Base-by-base conservation (phyloP, 2,113 vertebrate genomes). In the zebrafish (Danio rerio) region DNA sequence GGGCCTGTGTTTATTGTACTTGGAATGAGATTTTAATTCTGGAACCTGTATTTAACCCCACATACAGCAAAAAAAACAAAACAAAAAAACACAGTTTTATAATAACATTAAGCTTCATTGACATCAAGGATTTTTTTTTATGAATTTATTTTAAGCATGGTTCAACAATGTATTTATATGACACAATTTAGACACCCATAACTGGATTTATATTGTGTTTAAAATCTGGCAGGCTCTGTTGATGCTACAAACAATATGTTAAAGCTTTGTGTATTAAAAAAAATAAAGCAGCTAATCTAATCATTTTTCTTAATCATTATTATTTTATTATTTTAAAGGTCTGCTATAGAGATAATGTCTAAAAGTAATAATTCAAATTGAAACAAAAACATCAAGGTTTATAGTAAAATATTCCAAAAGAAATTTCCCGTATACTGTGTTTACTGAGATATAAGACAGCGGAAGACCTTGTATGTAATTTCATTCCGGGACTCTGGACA, bases 1-100 rank as follows among this genome's bases (percentile, higher is more conserved):
- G 9, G 76, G 61, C 76, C 61, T 66, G 59, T 13, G 49, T 79
- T 77, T 78, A 43, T 66, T 45, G 61, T n/a, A 45, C 76, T 66
- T 80, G 42, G 11, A 59, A n/a, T 58, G 16, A n/a, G 20, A 61
- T 40, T 58, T 73, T 65, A 47, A 83, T 40, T n/a, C n/a, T 78
- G 55, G 49, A 80, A 47, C 9, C 21, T 31, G 20, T 31, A 58
- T 49, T 68, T 40, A 70, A 82, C 59, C 58, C 3, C 45, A 40
- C 59, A 40, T 63, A 21, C 49, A 49, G 74, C 58, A 15, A 31
- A 50, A 12, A 77, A 31, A 31, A 21, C 49, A 49, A 56, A 43
- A 15, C 16, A 50, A 12, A 77, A 31, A 31, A 31, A 31, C 31
- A 31, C 31, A 31, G 31, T 31, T 31, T 31, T 31, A 31, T 31